phyloP scores from a whole-genome alignment of 37 sponge, comb jelly and placozoan species.

The Axinella damicornis region DNA sequence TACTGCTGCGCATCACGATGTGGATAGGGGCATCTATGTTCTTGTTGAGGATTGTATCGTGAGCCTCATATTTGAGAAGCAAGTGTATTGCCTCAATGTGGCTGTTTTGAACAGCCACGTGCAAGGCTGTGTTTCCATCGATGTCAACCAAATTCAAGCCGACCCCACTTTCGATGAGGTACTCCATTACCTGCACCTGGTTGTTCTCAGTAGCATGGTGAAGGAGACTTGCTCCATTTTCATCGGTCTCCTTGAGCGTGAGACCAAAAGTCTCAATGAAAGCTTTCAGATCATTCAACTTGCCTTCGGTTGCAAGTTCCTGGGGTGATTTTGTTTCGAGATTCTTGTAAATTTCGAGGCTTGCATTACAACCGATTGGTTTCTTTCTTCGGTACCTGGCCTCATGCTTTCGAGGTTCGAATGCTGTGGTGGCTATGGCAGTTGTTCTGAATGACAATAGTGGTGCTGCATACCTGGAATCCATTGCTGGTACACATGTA shows the following conservation, averaged over 20 bases:
- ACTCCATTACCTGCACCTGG: constrained; percentile 62
- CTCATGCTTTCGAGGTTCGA: too few relatives aligned
- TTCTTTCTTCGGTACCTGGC: too few relatives aligned
- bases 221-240: constrained; percentile 54
- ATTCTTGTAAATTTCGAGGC: constrained; percentile 22
- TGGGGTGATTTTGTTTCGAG: constrained; percentile 6
- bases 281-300: constrained; percentile 36
- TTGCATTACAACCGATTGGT: not conserved
- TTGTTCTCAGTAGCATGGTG: constrained; percentile 65
- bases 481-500: too few relatives aligned
- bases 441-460: too few relatives aligned
- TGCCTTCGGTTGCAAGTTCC: constrained; percentile 52
- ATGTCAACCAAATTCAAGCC: constrained; percentile 60
- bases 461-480: too few relatives aligned
- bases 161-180: constrained; percentile 71
- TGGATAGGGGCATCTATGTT: constrained; percentile 68
- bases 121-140: constrained; percentile 89
- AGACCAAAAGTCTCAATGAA: constrained; percentile 13
- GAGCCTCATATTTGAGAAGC: constrained; percentile 58
- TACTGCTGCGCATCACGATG: constrained; percentile 48
- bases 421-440: too few relatives aligned
- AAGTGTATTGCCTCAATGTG: constrained; percentile 41
- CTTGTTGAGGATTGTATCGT: constrained; percentile 59
- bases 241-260: constrained; percentile 37
- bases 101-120: constrained; percentile 58